Evolutionary conservation across 2,113 vertebrate species (phyloP).

Genomic region (Xenopus laevis): DNA sequence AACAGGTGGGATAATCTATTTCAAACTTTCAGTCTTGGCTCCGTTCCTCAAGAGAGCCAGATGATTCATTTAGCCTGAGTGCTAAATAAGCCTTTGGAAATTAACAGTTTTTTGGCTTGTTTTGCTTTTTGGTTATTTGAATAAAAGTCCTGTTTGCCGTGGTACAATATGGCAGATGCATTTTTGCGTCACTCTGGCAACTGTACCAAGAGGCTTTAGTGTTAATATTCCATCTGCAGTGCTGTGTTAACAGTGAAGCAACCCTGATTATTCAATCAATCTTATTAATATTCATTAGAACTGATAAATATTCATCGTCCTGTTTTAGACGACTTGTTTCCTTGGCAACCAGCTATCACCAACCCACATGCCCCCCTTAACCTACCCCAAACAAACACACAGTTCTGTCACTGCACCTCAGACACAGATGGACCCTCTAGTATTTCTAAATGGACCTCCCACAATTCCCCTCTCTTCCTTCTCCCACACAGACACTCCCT

Average conservation of each 20-base stretch:
- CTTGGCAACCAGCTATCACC: constrained; percentile 37
- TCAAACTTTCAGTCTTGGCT: no score
- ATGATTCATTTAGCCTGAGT: no score
- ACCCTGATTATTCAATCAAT: constrained; percentile 46
- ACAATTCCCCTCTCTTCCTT: background rate
- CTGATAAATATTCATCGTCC: constrained; percentile 45
- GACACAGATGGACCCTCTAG: constrained; percentile 37
- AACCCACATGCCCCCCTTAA: constrained; percentile 12
- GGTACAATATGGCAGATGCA: background rate
- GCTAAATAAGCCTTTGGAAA: no score
- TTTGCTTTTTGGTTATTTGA: no score
- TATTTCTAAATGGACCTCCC: constrained; percentile 14
- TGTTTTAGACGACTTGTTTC: constrained; percentile 45
- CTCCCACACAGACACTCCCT: background rate
- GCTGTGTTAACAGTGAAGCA: constrained; percentile 37
- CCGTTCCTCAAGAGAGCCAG: no score
- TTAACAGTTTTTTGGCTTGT: no score
- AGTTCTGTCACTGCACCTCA: constrained; percentile 40
- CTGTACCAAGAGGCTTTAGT: constrained; percentile 30
- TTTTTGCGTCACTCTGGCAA: constrained; percentile 31
- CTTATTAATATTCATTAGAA: constrained; percentile 46
- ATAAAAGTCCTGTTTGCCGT: no score
- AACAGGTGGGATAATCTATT: no score
- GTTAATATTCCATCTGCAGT: constrained; percentile 44
- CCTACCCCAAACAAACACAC: constrained; percentile 44